Conservation (phyloP, 1,140 invertebrate species). For the Drosophila equinoxialis region DNA sequence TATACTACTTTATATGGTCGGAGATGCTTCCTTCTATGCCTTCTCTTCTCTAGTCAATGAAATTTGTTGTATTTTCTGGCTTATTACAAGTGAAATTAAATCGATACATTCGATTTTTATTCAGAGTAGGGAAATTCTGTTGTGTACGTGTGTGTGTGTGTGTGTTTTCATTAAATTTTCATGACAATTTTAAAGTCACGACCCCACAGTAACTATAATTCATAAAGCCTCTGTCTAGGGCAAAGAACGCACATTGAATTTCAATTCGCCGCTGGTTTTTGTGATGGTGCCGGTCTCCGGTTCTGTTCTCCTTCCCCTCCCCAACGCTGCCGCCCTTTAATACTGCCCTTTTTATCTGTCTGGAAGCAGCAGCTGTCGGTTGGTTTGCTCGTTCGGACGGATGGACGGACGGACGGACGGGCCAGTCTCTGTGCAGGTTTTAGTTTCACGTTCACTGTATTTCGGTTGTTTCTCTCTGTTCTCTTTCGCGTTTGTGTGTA, state of each 20-base stretch:
- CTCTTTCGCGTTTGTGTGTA: conserved; percentile 14
- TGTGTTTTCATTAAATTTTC: neutral
- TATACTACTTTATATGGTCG: too few species aligned
- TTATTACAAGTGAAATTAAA: too few species aligned
- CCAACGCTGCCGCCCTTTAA: neutral
- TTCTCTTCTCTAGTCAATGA: too few species aligned
- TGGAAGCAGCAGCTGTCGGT: conserved; percentile 43
- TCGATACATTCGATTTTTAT: too few species aligned
- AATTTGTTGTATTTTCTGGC: too few species aligned
- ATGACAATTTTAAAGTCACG: neutral
- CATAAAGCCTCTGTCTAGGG: conserved; percentile 6
- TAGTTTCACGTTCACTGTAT: conserved; percentile 7
- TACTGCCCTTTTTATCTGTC: conserved; percentile 20
- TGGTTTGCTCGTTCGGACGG: conserved; percentile 28
- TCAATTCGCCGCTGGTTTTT: conserved; percentile 42
- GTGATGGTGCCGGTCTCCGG: neutral
- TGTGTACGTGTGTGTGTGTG: too few species aligned
- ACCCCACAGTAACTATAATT: conserved; percentile 11
- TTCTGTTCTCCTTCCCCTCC: conserved; percentile 7
- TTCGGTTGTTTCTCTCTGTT: neutral
- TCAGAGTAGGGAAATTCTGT: too few species aligned
- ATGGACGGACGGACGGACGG: conserved; percentile 33
- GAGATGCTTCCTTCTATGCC: too few species aligned
- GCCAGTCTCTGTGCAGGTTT: conserved; percentile 15
- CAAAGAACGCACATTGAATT: conserved; percentile 57